Base-by-base conservation (phyloP, 2,797 vertebrate species). In the Petrocephalus sullivani region DNA sequence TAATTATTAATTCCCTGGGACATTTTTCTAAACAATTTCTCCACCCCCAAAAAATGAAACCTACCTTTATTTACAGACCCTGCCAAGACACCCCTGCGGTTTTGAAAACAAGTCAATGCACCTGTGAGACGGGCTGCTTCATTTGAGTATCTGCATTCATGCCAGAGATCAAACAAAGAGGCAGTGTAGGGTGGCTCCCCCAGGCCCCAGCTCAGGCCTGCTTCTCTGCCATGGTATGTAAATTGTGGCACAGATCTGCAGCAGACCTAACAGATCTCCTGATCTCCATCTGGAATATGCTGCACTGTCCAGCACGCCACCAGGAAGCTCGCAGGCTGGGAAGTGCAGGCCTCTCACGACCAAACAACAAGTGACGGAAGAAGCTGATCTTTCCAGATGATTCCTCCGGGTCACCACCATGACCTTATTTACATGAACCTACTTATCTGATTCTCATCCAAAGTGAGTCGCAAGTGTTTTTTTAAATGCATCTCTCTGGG, bases 181-280 rank as follows among this genome's bases (percentile, higher is more conserved):
- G 10, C n/a, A 53, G 49, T 84, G 51, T 84, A 53, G n/a, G 12
- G n/a, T 46, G 41, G 14, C 46, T 49, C 81, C 82, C 82, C 14
- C 37, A 1, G 9, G 53, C 51, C 82, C n/a, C 81, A 3, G 51
- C 49, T 21, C 28, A 21, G 23, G 23, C 82, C 82, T 10, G 23
- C 10, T 1, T 14, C 2, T 21, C 37, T 60, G n/a, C 87, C 57
- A n/a, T 49, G n/a, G 37, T 87, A 57, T 85, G 64, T 85, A 85
- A 82, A 87, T 87, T 54, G 53, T 21, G 5, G 14, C 41, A 19
- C 14, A 21, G 86, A 87, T 51, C 28, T 0, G 33, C 33, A 57
- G 82, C n/a, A 49, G 56, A 33, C 57, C 46, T 56, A 23, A 56
- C 51, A 7, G 88, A 87, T 83, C 57, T 87, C 81, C 81, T 49